Evolutionary conservation across 2,797 vertebrate genomes (phyloP).

Genomic region (Enteromius mattozi): DNA sequence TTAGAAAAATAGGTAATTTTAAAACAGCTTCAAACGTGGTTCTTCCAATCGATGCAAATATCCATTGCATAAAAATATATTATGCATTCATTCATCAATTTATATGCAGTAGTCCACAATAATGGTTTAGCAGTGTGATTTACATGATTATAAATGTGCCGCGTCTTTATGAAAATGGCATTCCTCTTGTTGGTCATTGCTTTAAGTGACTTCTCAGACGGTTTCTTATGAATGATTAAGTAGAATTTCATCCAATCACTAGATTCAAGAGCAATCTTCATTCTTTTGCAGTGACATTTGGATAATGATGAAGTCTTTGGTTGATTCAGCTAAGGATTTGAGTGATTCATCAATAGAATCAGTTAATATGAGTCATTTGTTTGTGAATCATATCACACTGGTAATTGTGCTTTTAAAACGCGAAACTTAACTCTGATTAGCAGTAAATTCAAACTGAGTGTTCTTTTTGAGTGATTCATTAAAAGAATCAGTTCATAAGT

Average conservation of each 20-base stretch:
- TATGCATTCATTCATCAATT: conserved; percentile 20
- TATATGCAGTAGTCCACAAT: not conserved
- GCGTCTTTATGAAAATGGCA: not conserved
- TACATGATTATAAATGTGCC: conserved; percentile 28
- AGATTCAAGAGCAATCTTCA: conserved; percentile 15
- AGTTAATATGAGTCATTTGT: not conserved
- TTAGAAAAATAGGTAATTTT: not conserved
- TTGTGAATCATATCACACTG: not conserved
- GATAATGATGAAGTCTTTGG: not conserved
- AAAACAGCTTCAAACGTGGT: not conserved
- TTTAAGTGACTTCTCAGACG: conserved; percentile 17
- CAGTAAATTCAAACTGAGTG: not conserved
- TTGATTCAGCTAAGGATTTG: not conserved
- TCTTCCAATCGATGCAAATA: not conserved
- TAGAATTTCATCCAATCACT: conserved; percentile 8
- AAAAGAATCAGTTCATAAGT: not conserved
- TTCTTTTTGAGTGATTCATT: not conserved
- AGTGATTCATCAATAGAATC: not conserved
- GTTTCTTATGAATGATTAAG: not conserved
- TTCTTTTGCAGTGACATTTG: not conserved
- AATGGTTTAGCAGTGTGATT: not conserved
- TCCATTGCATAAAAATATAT: not conserved
- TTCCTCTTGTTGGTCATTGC: not conserved
- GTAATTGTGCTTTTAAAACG: not conserved
- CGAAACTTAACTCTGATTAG: not conserved